Evolutionary conservation across 2,888 invertebrate species (phyloP), one percentile per base, ranked within the genome.

Genomic region (Clitarchus hookeri): DNA sequence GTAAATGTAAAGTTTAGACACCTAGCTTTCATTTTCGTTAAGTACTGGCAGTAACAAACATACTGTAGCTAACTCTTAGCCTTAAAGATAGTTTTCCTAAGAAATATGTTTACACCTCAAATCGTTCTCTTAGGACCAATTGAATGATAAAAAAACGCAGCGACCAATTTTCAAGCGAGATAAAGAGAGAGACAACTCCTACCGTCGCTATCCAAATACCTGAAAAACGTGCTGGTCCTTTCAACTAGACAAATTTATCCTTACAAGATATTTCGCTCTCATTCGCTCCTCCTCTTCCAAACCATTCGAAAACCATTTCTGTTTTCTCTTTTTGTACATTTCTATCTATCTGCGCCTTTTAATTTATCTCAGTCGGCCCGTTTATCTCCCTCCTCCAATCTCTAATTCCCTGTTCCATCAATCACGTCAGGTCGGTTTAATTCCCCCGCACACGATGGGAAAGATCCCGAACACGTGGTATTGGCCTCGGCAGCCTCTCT

Each of bases 341-440:
- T 82, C 11, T 82, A 79, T 79, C 27, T 79, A 82, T 82, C 82
- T 82, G 36, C 82, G 82, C 44, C 82, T 82, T 82, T 82, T 82
- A 82, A 82, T 82, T 82, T 82, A 82, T 82, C 27, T 82, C 82
- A 27, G 82, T 82, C 82, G 82, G 36, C 36, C 26, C 82, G 82
- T 82, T 82, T 82, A 82, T 82, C 82, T 82, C 82, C 44, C 13
- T 82, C 44, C 44, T 82, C 82, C 44, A 82, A 82, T 82, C 82
- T 82, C 44, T 82, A 82, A 82, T 82, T 82, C 82, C 82, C 13
- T 82, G 82, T 82, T 82, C 82, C 27, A 82, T 82, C 82, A 82
- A 82, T 82, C 82, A 82, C 82, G 82, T 82, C 82, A 19, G 82
- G 27, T 65, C 44, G 27, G 36, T 82, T 82, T 82, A 82, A 82